Evolutionary conservation across 2,888 invertebrate species (phyloP).

Genomic region (Fragum sueziense): DNA sequence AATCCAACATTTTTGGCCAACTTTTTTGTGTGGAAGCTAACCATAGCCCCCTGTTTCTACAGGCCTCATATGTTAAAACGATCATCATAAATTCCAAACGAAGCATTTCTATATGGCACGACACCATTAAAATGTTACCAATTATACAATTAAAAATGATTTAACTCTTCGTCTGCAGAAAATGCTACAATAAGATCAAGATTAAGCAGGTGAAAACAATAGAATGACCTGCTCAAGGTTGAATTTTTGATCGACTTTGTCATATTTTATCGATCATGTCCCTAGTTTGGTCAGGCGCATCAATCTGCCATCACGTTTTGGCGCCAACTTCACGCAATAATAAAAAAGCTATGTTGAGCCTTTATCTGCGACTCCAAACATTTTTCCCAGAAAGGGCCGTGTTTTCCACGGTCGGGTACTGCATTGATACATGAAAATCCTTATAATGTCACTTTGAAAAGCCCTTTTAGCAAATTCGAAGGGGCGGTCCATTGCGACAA

Average conservation of each 20-base stretch:
- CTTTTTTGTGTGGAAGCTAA: too few species aligned
- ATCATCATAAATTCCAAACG: too few species aligned
- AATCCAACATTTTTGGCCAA: too few species aligned
- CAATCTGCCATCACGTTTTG: neutral
- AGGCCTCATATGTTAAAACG: too few species aligned
- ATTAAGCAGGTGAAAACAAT: neutral
- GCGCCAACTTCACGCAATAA: neutral
- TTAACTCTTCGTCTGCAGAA: neutral
- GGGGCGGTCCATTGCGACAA: too few species aligned
- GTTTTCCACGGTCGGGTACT: too few species aligned
- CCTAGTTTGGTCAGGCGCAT: neutral
- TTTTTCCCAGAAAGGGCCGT: too few species aligned
- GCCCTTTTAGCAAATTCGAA: neutral
- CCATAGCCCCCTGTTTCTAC: too few species aligned
- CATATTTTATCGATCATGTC: neutral
- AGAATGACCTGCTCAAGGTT: neutral
- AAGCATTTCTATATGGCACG: too few species aligned
- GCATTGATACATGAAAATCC: too few species aligned
- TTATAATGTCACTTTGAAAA: too few species aligned
- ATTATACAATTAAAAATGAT: neutral
- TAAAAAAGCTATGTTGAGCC: neutral
- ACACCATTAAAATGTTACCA: neutral
- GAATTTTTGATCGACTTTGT: neutral
- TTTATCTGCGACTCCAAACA: too few species aligned
- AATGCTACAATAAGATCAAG: neutral